Base-by-base conservation (phyloP, 2,797 vertebrate species). In the Fistularia tabacaria region DNA sequence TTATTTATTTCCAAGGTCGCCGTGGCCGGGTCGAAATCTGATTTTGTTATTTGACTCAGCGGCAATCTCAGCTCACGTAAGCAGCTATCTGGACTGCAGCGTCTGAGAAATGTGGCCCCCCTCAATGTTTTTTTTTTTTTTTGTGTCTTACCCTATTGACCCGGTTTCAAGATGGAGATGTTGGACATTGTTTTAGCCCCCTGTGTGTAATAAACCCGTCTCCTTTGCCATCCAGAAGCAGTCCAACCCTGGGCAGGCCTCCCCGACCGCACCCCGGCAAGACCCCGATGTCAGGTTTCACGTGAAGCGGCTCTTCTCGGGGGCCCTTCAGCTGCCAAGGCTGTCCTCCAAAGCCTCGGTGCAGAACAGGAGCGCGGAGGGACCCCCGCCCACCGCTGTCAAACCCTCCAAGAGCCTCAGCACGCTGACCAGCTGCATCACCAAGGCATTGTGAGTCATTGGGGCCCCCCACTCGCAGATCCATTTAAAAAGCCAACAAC, bases 261-360 rank as follows among this genome's bases (percentile, higher is more conserved):
- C 53, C 13, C 43, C 1, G 9, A 51, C 15, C 3, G 59, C 85
- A 1, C 10, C 13, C 11, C 62, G 59, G 1, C 59, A 75, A 5
- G 58, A 64, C 1, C 39, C 61, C 0, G 50, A 41, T 6, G 10
- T 65, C 66, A 52, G 38, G 49, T 82, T 77, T 15, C 73, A 84
- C 10, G 84, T 92, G 47, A 84, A 80, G 62, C 89, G 92, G 45
- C 74, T 87, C 2, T 92, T 89, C 79, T 93, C 92, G 0, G 93
- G 93, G 12, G 85, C 76, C 7, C 89, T 90, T 4, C 53, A 92
- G 66, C 87, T 94, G 37, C 92, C 93, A 0, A 83, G 80, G 0
- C 74, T 93, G 37, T 88, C 82, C 3, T 86, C 81, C 69, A 83
- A 85, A 54, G 82, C 67, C 0, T 45, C 66, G 1, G 5, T 4